Percentiles rank a stretch among this genome's conserved stretches.
Conservation (phyloP, 30 jellyfish, hydroid and myxozoan species). For the Chironex yamaguchii region DNA sequence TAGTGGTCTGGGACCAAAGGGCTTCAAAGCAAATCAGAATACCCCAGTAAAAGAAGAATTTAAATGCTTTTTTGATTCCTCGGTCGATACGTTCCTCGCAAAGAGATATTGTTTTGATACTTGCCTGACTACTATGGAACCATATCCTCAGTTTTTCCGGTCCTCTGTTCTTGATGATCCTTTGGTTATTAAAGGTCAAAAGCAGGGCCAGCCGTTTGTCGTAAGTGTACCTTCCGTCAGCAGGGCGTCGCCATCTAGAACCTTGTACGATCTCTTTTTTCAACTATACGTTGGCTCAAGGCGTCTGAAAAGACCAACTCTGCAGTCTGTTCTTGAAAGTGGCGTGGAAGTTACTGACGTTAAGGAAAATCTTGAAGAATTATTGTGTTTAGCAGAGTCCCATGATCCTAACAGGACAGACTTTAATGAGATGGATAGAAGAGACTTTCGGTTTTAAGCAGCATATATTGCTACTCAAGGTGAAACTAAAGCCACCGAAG, state of each 20-base stretch:
- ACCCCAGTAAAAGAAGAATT: background rate
- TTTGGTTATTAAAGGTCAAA: background rate
- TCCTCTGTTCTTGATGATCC: background rate
- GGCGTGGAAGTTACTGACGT: conserved; percentile 76
- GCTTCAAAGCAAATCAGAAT: background rate
- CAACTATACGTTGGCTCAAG: background rate
- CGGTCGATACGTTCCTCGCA: background rate
- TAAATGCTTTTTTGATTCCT: background rate
- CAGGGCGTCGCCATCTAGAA: background rate
- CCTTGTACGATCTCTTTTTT: background rate
- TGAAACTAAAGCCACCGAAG: too few species aligned
- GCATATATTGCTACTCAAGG: too few species aligned
- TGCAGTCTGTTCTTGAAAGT: background rate
- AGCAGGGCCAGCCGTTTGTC: background rate
- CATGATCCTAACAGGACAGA: conserved; percentile 16
- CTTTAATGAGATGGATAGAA: background rate
- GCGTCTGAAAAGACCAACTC: background rate
- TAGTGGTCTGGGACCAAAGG: background rate
- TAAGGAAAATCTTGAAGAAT: conserved; percentile 68
- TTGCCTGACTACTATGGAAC: background rate
- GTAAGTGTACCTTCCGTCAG: background rate
- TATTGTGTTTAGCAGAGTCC: conserved; percentile 41
- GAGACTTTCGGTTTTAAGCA: background rate
- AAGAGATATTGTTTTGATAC: background rate
- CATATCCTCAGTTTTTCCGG: background rate